Evolutionary conservation across 2,113 vertebrate species (phyloP), one percentile per base, ranked within the genome.

Genomic region (Menura novaehollandiae): DNA sequence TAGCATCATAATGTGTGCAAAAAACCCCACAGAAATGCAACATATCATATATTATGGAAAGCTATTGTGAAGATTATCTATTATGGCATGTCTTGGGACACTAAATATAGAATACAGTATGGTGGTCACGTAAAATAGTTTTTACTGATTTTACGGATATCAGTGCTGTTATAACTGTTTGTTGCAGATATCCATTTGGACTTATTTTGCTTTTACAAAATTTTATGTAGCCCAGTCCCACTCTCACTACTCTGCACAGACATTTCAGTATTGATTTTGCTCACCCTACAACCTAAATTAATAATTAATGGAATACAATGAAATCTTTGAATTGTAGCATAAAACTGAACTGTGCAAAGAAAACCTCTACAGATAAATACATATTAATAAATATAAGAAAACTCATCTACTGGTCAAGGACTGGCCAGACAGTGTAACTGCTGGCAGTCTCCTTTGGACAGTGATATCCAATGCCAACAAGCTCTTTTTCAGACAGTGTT

Each of bases 11-110:
- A 2, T 17, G 11, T 60, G 39, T 35, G 49, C 28, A 75, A 82
- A 92, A 77, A 55, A 7, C 0, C 1, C 1, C 2, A 52, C 2
- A 27, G 11, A 79, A 85, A 68, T 64, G 17, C 23, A 75, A 60
- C 11, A 28, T 26, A 44, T 14, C 47, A 9, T 33, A 49, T 15
- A 32, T 26, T 66, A 59, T 14, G 26, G 27, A 76, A 84, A 84
- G 20, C 22, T 55, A 37, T 35, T 68, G 9, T 64, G 24, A 63
- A 79, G 17, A 68, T 63, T 82, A 53, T 76, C 11, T 71, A 44
- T 64, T 51, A 43, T 69, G 17, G 43, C 32, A 86, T 80, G 6
- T 56, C 32, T 33, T 1, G 3, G 24, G 21, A 72, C 4, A 13
- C 21, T 33, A 76, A 43, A 41, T 76, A 64, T 5, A 24, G 5